Evolutionary conservation across 2,797 vertebrate species (phyloP).

Genomic region (Toxotes lorentzi): DNA sequence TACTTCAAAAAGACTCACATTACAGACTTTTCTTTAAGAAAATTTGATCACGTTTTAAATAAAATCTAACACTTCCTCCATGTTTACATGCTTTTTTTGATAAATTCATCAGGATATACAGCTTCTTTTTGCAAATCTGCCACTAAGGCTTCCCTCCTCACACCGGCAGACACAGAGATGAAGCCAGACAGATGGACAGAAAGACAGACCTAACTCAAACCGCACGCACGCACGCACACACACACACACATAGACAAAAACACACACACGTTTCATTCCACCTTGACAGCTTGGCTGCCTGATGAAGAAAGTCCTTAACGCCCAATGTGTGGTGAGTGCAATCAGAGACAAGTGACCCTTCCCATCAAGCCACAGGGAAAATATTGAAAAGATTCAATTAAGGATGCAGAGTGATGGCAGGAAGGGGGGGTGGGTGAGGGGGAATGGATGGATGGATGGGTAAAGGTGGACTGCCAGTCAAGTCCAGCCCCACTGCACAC

Average conservation of each 20-base stretch:
- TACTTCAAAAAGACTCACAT: no score
- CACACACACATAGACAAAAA: not conserved
- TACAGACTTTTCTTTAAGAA: no score
- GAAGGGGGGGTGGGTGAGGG: not conserved
- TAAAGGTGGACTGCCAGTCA: slow-evolving; percentile 54
- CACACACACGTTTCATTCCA: slow-evolving; percentile 1
- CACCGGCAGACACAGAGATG: slow-evolving; percentile 20
- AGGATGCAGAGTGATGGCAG: slow-evolving; percentile 45
- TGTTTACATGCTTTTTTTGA: no score
- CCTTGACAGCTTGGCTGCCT: slow-evolving; percentile 23
- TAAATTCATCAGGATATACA: no score
- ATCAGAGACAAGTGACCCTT: slow-evolving; percentile 70
- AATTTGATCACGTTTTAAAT: no score
- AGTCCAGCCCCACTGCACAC: slow-evolving; percentile 23
- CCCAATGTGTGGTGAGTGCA: slow-evolving; percentile 49
- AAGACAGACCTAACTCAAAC: slow-evolving; percentile 11
- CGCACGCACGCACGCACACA: not conserved
- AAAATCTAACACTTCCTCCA: no score
- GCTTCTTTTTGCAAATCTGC: slow-evolving; percentile 19
- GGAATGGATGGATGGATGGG: slow-evolving; percentile 31
- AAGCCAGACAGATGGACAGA: slow-evolving; percentile 22
- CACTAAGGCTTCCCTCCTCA: slow-evolving; percentile 1
- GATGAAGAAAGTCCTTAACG: slow-evolving; percentile 51
- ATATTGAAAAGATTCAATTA: slow-evolving; percentile 73
- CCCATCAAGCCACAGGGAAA: slow-evolving; percentile 50